These are phyloP conservation scores for Mellivora capensis DNA, from an alignment of 2,113 vertebrate genomes.

Conservation along the genomic window DNA sequence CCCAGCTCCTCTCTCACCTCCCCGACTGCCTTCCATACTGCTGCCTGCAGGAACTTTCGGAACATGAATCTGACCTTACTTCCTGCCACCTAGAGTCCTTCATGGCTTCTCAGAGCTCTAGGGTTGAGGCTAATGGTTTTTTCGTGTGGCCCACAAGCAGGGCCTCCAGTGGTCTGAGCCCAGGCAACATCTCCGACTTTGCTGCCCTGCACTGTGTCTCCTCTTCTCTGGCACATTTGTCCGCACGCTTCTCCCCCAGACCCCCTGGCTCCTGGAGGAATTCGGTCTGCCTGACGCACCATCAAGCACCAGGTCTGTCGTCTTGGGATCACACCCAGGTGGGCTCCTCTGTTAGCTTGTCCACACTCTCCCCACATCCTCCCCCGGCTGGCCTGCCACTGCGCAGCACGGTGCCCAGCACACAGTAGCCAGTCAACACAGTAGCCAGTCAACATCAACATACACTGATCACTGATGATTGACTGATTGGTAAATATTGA, in stretches of 20 bases:
- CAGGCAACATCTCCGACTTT: rapidly evolving
- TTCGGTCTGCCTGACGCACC: background rate
- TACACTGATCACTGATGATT: rapidly evolving
- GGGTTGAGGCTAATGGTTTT: background rate
- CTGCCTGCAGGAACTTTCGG: background rate
- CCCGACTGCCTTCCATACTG: background rate
- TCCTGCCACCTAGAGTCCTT: background rate
- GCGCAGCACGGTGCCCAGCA: rapidly evolving
- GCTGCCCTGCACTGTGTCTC: rapidly evolving
- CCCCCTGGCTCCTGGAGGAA: rapidly evolving
- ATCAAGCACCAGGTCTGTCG: no score
- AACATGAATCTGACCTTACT: background rate
- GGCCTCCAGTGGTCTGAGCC: background rate
- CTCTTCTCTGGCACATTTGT: background rate
- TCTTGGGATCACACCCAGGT: rapidly evolving
- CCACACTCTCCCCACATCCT: background rate
- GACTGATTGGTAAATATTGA: background rate
- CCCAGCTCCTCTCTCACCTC: background rate
- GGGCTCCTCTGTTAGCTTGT: background rate
- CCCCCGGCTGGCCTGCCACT: background rate
- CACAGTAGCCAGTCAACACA: rapidly evolving
- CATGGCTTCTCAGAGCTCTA: background rate
- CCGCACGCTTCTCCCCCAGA: background rate
- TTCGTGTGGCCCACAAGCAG: background rate
- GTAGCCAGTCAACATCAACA: rapidly evolving